Conservation (phyloP, 2,888 invertebrate genomes). For the Eudasyphora cyanicolor region DNA sequence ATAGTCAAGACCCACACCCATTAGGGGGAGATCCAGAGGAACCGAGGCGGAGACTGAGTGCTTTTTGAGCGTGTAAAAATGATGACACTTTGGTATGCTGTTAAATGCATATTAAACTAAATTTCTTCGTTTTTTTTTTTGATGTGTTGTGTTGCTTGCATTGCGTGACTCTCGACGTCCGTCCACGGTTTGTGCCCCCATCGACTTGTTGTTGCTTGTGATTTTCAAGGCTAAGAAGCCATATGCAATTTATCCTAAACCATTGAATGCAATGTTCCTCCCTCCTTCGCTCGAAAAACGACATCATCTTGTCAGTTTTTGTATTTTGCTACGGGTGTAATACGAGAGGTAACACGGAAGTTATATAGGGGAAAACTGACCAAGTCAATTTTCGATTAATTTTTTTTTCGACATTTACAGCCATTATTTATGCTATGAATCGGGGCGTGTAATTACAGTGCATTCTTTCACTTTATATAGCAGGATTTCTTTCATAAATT, state of each 20-base stretch:
- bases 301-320: not conserved
- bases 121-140: slow-evolving; percentile 24
- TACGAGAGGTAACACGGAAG: not conserved
- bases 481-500: too few relatives aligned
- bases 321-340: not conserved
- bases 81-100: slow-evolving; percentile 59
- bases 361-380: too few relatives aligned
- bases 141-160: not conserved
- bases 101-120: slow-evolving; percentile 59
- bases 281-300: not conserved
- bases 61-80: slow-evolving; percentile 20
- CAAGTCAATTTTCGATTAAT: too few relatives aligned
- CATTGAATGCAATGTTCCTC: not conserved
- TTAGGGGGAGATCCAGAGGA: not conserved
- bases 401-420: too few relatives aligned
- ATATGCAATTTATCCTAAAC: slow-evolving; percentile 46
- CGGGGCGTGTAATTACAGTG: too few relatives aligned
- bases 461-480: too few relatives aligned
- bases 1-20: not conserved
- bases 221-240: slow-evolving; percentile 58
- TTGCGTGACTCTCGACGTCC: slow-evolving; percentile 1
- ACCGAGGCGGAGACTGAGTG: not conserved
- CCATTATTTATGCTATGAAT: too few relatives aligned
- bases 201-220: not conserved
- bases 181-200: not conserved